A percentile compares a stretch with the other conserved stretches of the same genome.
Evolutionary conservation across 2,888 invertebrate genomes (phyloP).

Genomic region (Pecten maximus): DNA sequence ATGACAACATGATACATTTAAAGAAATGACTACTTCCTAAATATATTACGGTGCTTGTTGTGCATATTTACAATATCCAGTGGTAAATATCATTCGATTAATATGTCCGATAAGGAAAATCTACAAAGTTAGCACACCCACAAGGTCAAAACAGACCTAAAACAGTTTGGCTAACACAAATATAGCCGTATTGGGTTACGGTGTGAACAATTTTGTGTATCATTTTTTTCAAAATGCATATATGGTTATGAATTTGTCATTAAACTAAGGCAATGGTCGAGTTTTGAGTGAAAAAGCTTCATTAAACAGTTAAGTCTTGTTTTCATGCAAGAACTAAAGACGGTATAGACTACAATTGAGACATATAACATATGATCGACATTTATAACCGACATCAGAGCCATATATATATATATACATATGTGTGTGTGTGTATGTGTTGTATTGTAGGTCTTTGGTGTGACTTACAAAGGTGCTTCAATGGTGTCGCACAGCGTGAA

Average conservation of each 20-base stretch:
- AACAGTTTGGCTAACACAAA: too few species aligned
- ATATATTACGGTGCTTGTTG: not conserved
- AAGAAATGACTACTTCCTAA: not conserved
- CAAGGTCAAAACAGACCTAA: not conserved
- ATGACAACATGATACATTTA: not conserved
- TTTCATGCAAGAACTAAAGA: too few species aligned
- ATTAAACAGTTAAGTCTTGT: too few species aligned
- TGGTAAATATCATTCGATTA: not conserved
- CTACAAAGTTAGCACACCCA: not conserved
- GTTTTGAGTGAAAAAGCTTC: too few species aligned
- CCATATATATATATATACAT: too few species aligned
- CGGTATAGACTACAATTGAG: too few species aligned
- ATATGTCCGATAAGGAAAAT: not conserved
- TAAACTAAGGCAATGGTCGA: too few species aligned
- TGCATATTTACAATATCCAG: not conserved
- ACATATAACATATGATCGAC: too few species aligned
- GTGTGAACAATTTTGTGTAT: not conserved
- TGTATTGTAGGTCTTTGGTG: not conserved
- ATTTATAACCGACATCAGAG: too few species aligned
- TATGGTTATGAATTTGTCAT: too few species aligned
- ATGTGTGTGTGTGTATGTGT: too few species aligned
- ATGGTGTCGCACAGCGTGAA: not conserved
- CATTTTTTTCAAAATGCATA: too few species aligned
- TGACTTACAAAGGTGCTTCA: not conserved
- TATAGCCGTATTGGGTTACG: not conserved